Conservation (phyloP, 2,113 vertebrate genomes). For the Ctenodactylus gundi region DNA sequence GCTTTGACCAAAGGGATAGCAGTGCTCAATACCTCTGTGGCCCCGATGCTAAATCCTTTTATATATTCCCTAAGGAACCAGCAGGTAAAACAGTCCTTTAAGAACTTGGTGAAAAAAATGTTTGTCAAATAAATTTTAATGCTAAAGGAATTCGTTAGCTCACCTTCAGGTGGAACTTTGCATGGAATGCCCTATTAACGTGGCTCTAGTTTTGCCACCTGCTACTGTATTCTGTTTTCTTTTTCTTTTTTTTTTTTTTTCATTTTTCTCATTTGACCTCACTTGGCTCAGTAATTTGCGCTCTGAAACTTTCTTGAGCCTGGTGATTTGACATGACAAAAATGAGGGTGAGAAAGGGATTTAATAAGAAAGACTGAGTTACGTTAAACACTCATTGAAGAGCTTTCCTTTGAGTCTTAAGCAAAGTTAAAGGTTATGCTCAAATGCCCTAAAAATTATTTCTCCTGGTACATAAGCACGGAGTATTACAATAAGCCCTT, state of each 20-base stretch:
- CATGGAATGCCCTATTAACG: no score
- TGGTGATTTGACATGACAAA: neutral
- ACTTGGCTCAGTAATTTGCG: neutral
- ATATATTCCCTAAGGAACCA: constrained; percentile 65
- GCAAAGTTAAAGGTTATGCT: neutral
- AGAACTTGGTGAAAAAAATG: constrained; percentile 40
- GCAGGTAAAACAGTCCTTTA: constrained; percentile 59
- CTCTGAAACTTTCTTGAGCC: neutral
- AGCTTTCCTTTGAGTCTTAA: neutral
- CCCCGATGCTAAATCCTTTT: constrained; percentile 57
- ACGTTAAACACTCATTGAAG: neutral
- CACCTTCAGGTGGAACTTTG: neutral
- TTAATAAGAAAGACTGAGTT: neutral
- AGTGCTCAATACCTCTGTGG: constrained; percentile 54
- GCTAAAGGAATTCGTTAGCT: neutral
- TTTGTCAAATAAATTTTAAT: constrained; percentile 33
- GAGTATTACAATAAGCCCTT: neutral
- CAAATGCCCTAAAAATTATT: neutral
- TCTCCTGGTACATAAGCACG: neutral
- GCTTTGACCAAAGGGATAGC: constrained; percentile 39
- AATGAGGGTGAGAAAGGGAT: neutral
- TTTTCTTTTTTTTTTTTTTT: neutral
- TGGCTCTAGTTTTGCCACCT: neutral
- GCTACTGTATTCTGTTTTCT: neutral
- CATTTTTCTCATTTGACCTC: neutral